A percentile compares a stretch with the other conserved stretches of the same genome.
phyloP scores from a whole-genome alignment of 2,113 vertebrate genomes.

The Clupea harengus region DNA sequence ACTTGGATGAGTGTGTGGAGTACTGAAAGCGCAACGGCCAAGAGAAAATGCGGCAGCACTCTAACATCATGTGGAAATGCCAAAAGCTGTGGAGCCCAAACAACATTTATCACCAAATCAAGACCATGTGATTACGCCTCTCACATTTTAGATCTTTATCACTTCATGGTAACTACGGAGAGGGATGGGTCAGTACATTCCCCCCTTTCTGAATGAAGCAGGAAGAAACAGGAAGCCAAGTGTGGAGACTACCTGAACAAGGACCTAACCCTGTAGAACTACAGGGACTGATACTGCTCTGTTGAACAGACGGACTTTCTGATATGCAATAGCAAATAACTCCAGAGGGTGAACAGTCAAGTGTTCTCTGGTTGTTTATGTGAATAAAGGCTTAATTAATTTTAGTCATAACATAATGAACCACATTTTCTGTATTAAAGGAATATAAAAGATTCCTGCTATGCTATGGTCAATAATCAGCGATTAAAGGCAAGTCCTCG shows the following conservation, averaged over 20 bases:
- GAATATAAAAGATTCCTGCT: constrained; percentile 5
- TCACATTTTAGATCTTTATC: not conserved
- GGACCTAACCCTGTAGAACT: not conserved
- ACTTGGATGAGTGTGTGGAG: not conserved
- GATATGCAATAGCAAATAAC: not conserved
- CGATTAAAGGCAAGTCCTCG: no score
- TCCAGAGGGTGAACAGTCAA: not conserved
- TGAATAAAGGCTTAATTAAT: not conserved
- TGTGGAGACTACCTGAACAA: not conserved
- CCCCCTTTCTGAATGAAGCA: not conserved
- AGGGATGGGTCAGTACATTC: not conserved
- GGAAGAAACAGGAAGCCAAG: not conserved
- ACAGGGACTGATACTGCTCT: not conserved
- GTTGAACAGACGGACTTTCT: no score
- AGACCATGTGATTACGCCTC: not conserved
- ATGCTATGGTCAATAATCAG: constrained; percentile 10
- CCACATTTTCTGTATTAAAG: constrained; percentile 26
- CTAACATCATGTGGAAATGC: constrained; percentile 1
- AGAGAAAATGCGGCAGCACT: not conserved
- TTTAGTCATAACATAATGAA: not conserved
- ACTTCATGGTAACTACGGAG: not conserved
- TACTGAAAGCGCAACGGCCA: not conserved
- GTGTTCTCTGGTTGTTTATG: not conserved
- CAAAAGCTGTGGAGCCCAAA: not conserved
- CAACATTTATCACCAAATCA: not conserved